Conservation (phyloP, 2,797 vertebrate species). For the Helostoma temminkii region DNA sequence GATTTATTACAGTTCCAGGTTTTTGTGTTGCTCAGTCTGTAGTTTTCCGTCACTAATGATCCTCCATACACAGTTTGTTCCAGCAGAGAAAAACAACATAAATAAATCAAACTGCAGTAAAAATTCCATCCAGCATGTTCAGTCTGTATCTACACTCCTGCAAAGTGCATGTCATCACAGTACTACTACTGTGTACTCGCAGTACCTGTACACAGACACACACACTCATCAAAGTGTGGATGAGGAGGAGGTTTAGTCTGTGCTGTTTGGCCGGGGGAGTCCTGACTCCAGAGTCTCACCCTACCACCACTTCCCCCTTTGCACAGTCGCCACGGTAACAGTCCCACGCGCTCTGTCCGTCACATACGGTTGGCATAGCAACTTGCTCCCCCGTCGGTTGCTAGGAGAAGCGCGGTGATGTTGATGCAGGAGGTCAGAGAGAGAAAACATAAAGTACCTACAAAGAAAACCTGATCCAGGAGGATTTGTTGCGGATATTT, state of each 20-base stretch:
- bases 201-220: slow-evolving; percentile 1
- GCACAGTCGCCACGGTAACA: slow-evolving; percentile 45
- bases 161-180: neutral
- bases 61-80: slow-evolving; percentile 20
- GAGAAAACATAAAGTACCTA: slow-evolving; percentile 27
- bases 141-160: neutral
- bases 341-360: slow-evolving; percentile 51
- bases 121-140: slow-evolving; percentile 20
- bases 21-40: neutral
- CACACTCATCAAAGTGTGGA: neutral
- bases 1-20: neutral
- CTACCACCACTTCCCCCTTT: neutral
- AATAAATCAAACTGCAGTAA: slow-evolving; percentile 7
- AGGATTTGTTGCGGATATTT: neutral
- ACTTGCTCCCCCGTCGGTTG: slow-evolving; percentile 31
- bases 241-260: slow-evolving; percentile 21
- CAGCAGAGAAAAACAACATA: slow-evolving; percentile 24
- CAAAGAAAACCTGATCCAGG: neutral
- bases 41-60: slow-evolving; percentile 17
- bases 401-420: slow-evolving; percentile 30
- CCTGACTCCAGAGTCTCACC: slow-evolving; percentile 6
- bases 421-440: slow-evolving; percentile 23
- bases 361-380: slow-evolving; percentile 46
- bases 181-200: no score
- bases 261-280: slow-evolving; percentile 22